Evolutionary conservation across 2,797 vertebrate genomes (phyloP), one percentile per base, ranked within the genome.

Genomic region (Falco novaeseelandiae): DNA sequence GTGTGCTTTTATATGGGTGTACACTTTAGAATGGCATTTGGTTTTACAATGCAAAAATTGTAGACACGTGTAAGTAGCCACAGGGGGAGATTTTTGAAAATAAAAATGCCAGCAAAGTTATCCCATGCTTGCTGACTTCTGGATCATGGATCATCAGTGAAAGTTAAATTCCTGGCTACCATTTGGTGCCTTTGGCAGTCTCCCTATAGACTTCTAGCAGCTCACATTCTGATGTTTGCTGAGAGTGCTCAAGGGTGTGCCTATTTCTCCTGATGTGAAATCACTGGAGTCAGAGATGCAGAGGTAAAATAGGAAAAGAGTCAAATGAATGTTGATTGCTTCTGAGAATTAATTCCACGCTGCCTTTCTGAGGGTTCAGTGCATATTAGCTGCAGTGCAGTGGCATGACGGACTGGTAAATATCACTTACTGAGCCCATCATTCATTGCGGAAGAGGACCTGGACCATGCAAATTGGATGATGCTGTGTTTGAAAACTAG

Each of bases 381-480:
- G 84, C 19, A 2, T 62, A 44, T 93, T 88, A 96, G 83, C 86
- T 87, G 92, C 89, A 96, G 76, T 87, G 83, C 94, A 78, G 79
- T 81, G 92, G 69, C 96, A 94, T 89, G 93, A 96, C 3, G 7
- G 89, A 71, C 88, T 74, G 92, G 90, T 92, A 93, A 96, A 94
- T 95, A 96, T 89, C 92, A 83, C 65, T 93, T 93, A 88, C 82
- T 1, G 44, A 94, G 87, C 89, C 93, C 93, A 93, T 95, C 89
- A 88, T 81, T 96, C 95, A 91, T 66, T 81, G 91, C 8, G 6
- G 92, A 72, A 91, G 76, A 91, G 87, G 93, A 96, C 89, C 46
- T 79, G 90, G 93, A 93, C 94, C 93, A 94, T 95, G 95, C 92
- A 97, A 96, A 97, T 96, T 91, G 82, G 91, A 93, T 94, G 94